Percentiles rank a stretch among this genome's conserved stretches.
phyloP scores from a whole-genome alignment of 1,140 invertebrate genomes.

The Drosophila jambulina region DNA sequence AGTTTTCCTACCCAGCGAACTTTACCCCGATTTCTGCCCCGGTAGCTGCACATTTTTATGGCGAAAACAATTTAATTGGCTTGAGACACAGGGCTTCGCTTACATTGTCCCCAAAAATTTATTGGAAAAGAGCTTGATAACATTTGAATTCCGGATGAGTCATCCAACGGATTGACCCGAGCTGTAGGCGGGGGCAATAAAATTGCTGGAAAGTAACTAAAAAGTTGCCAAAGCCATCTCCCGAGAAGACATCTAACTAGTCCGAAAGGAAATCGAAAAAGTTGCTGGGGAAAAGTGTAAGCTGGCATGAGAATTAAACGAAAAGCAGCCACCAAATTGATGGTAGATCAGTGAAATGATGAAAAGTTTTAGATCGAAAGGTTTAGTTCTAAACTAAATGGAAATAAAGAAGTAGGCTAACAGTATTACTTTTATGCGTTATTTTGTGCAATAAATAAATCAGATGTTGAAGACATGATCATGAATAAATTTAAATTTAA shows the following conservation, averaged over 20 bases:
- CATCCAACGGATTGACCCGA: constrained; percentile 46
- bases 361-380: constrained; percentile 31
- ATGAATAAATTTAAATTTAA: too few species aligned
- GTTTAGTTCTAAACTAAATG: not conserved
- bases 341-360: constrained; percentile 35
- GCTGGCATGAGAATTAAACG: constrained; percentile 14
- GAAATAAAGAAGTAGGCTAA: not conserved
- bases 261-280: constrained; percentile 40
- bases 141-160: constrained; percentile 64
- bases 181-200: constrained; percentile 22
- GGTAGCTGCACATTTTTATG: constrained; percentile 76
- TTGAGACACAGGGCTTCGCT: constrained; percentile 42
- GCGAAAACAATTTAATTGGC: constrained; percentile 79
- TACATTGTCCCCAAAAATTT: constrained; percentile 58
- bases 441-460: not conserved
- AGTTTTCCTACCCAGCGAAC: constrained; percentile 21
- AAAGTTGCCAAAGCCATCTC: constrained; percentile 43
- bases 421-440: not conserved
- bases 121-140: constrained; percentile 48
- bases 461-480: too few species aligned
- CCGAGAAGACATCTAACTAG: constrained; percentile 4
- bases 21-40: constrained; percentile 8
- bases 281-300: constrained; percentile 22
- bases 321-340: constrained; percentile 9
- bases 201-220: constrained; percentile 34